These are phyloP conservation scores for Poecilia wingei DNA, from an alignment of 2,797 vertebrate genomes.

Conservation along the genomic window DNA sequence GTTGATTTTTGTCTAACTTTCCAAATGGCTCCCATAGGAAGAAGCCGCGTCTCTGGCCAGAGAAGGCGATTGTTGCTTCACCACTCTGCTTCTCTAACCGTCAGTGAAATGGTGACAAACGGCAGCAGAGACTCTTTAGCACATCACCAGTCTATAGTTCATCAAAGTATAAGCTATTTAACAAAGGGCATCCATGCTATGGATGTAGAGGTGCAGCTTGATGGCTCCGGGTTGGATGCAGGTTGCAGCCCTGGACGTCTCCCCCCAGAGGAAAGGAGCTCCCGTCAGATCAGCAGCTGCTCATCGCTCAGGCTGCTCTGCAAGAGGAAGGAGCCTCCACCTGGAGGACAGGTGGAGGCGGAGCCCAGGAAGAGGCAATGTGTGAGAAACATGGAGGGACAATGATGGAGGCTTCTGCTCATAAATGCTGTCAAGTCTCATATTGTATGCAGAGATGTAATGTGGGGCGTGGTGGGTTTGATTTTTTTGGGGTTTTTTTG, in stretches of 20 bases:
- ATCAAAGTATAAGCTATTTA: conserved; percentile 17
- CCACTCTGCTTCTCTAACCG: conserved; percentile 34
- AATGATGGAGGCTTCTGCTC: conserved; percentile 17
- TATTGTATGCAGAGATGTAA: conserved; percentile 16
- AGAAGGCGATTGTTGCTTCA: conserved; percentile 48
- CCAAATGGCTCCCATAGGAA: not conserved
- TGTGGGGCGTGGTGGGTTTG: too few relatives aligned
- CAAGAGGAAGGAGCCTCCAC: conserved; percentile 84
- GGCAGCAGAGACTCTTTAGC: conserved; percentile 14
- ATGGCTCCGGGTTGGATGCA: conserved; percentile 41
- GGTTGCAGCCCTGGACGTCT: conserved; percentile 12
- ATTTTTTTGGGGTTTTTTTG: not conserved
- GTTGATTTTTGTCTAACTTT: not conserved
- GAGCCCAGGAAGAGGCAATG: conserved; percentile 78
- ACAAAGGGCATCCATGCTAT: conserved; percentile 21
- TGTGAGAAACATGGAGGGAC: conserved; percentile 48
- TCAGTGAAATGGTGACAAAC: conserved; percentile 43
- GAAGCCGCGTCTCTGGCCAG: conserved; percentile 42
- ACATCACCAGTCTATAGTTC: conserved; percentile 25
- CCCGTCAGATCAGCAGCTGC: conserved; percentile 10
- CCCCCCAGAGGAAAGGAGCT: not conserved
- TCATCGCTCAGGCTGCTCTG: conserved; percentile 33
- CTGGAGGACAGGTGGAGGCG: conserved; percentile 46
- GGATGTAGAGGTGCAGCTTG: conserved; percentile 35
- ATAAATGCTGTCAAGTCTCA: not conserved